Evolutionary conservation across 2,113 vertebrate species (phyloP).

Genomic region (Marcusenius ussheri): DNA sequence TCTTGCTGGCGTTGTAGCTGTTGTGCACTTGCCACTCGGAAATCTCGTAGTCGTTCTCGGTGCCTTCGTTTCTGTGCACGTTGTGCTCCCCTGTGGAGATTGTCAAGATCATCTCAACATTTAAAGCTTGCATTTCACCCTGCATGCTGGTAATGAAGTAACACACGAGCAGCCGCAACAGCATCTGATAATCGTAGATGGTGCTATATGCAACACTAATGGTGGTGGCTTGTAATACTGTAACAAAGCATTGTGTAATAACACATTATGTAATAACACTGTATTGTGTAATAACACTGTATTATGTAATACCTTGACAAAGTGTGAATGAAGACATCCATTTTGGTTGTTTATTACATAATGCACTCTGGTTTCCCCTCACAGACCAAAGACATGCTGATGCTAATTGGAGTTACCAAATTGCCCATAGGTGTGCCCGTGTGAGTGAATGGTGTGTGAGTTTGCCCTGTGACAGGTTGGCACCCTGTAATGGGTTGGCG

Average conservation of each 20-base stretch:
- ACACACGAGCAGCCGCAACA: background rate
- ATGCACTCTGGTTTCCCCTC: background rate
- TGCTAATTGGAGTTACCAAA: too few relatives aligned
- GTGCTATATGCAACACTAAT: background rate
- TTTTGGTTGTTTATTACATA: background rate
- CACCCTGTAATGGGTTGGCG: too few relatives aligned
- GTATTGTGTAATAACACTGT: background rate
- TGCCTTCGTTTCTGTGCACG: slow-evolving; percentile 44
- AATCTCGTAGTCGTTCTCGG: slow-evolving; percentile 62
- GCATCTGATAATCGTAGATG: background rate
- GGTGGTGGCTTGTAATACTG: background rate
- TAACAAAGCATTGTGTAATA: background rate
- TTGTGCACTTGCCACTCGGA: slow-evolving; percentile 51
- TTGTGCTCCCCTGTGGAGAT: slow-evolving; percentile 71
- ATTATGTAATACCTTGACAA: background rate
- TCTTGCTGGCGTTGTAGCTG: slow-evolving; percentile 49
- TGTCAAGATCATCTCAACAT: background rate
- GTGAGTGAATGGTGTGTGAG: too few relatives aligned
- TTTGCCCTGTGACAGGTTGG: too few relatives aligned
- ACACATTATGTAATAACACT: background rate
- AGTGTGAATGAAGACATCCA: background rate
- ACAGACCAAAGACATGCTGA: too few relatives aligned
- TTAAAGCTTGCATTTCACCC: background rate
- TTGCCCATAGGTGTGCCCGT: too few relatives aligned
- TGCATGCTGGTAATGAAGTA: background rate